Base-by-base conservation (phyloP, 2,888 invertebrate genomes). In the Tridacna crocea region DNA sequence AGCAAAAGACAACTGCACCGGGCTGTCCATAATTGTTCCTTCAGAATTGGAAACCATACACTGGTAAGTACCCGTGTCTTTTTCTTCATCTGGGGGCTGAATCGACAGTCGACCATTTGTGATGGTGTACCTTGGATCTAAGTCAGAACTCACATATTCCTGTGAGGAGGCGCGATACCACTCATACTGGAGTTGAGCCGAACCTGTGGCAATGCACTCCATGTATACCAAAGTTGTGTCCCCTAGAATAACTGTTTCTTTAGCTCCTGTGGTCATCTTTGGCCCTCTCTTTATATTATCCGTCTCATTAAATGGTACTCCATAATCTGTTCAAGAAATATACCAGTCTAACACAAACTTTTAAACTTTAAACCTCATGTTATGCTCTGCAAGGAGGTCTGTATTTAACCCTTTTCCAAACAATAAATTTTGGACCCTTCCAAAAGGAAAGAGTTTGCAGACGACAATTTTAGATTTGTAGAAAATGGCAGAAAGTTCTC, bases 21-120 rank as follows among this genome's bases (percentile, higher is more conserved):
- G 84, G 46, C 84, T 80, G 60, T 92, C 91, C 19, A 91, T 73
- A 19, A 92, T 88, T 0, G 82, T 83, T 10, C 94, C 94, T 75
- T 84, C 90, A n/a, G 84, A 36, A 82, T 93, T 94, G 11, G 75
- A 66, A 0, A 91, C 93, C 22, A 74, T 79, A 76, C 94, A 94
- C 79, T 91, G 91, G 80, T 93, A 94, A n/a, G 84, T 74, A 0
- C 90, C 91, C 15, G 89, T 90, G 85, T 93, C 93, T 3, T 66
- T 15, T 0, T 78, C 65, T 48, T 90, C 89, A 0, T 22, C 61
- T 0, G 93, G 93, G 11, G 87, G 66, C 58, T 87, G 79, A 48
- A 94, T 93, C n/a, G 89, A 84, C 63, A 94, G 82, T 10, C 90
- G 84, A 6, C 93, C 94, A 82, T 92, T 92, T 15, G 91, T 92